Evolutionary conservation across 2,888 invertebrate genomes (phyloP), one percentile per base, ranked within the genome.

Genomic region (Nudaria mundana): DNA sequence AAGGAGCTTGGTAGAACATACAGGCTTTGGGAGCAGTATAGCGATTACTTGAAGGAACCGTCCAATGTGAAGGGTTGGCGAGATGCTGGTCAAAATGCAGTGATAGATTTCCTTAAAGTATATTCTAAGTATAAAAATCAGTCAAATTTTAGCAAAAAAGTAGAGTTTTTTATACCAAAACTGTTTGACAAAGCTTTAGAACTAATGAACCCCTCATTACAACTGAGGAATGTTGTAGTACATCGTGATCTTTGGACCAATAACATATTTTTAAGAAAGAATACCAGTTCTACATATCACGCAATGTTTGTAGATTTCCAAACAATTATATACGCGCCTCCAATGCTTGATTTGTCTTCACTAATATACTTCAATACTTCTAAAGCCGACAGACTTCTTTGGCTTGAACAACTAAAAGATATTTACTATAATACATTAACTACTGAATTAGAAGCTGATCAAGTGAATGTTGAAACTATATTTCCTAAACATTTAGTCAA

Each of bases 281-380:
- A 62, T 2, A 45, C 70, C 10, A 56, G 77, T 18, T 72, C 76
- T 0, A 61, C 60, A 4, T 81, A 82, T 2, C 76, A 90, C 2
- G 89, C 91, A 24, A 62, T 92, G 16, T 66, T 94, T 20, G 90
- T 94, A 3, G 94, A 94, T 67, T 94, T 90, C 60, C 94, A 94
- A 69, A 81, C 94, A 30, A 85, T 91, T 0, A 71, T 94, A 7
- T 94, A 94, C 59, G 83, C 89, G 3, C 91, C 93, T 0, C 92
- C 94, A 0, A 90, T 92, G 56, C 78, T 93, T 34, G 94, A 94
- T 56, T 61, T 93, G 7, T 78, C 90, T 8, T 84, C 90, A 2
- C 53, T 90, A 7, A 62, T 93, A 22, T 90, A 90, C 61, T 78
- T 92, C n/a, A 91, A 91, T 55, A 85, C 91, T 1, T 75, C 78